Conservation (phyloP, 2,888 invertebrate genomes). For the Pachliopta kotzebuea region DNA sequence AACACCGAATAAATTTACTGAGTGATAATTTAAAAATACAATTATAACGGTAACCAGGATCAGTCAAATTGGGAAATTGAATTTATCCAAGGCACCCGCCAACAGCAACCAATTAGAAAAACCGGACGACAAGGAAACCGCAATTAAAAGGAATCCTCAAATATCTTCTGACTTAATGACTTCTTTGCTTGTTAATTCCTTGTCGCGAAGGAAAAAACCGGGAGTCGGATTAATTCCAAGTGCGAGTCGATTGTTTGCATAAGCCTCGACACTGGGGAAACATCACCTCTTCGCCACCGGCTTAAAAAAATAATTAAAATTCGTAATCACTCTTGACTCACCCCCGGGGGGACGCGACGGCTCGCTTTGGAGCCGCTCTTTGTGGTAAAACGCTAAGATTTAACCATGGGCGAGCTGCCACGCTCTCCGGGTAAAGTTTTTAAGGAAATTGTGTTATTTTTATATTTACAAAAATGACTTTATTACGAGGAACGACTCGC, state of each 20-base stretch:
- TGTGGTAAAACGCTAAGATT: constrained; percentile 47
- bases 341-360: constrained; percentile 61
- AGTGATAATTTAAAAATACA: constrained; percentile 1
- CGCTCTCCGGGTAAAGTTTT: constrained; percentile 43
- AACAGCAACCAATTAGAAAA: constrained; percentile 75
- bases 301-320: constrained; percentile 82
- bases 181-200: constrained; percentile 81
- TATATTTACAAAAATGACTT: constrained; percentile 59
- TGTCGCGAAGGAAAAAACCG: constrained; percentile 76
- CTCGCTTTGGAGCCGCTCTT: constrained; percentile 51
- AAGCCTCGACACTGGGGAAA: constrained; percentile 74
- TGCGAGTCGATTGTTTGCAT: constrained; percentile 80
- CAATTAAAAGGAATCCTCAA: constrained; percentile 78
- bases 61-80: constrained; percentile 47
- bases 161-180: constrained; percentile 79
- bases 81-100: constrained; percentile 63
- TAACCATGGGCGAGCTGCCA: constrained; percentile 43
- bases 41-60: constrained; percentile 10
- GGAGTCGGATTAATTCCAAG: constrained; percentile 78
- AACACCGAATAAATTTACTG: not conserved
- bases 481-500: constrained; percentile 56
- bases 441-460: constrained; percentile 52
- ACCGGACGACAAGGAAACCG: constrained; percentile 70
- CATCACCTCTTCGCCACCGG: constrained; percentile 79
- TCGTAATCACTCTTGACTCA: constrained; percentile 80